phyloP scores from a whole-genome alignment of 2,888 invertebrate genomes.

The Drosophila rubida region DNA sequence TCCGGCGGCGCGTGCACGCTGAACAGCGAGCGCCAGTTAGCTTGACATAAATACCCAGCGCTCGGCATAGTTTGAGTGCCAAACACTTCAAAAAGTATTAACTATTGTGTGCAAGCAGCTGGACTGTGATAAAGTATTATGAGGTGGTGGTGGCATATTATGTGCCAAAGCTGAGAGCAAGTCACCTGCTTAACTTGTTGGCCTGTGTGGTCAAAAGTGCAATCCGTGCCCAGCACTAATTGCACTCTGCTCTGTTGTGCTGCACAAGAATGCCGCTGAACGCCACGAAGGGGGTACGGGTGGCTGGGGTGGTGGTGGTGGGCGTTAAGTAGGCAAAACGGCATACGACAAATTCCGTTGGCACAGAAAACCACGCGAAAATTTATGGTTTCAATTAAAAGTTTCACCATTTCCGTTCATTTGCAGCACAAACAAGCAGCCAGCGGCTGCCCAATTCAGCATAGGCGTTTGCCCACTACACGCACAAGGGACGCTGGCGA shows the following conservation, averaged over 20 bases:
- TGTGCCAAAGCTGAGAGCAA: conserved; percentile 36
- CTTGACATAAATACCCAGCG: conserved; percentile 53
- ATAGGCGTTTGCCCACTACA: conserved; percentile 5
- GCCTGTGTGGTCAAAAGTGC: conserved; percentile 67
- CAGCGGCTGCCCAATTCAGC: conserved; percentile 32
- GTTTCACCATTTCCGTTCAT: conserved; percentile 80
- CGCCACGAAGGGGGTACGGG: neutral
- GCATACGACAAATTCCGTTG: conserved; percentile 68
- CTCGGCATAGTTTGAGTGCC: conserved; percentile 5
- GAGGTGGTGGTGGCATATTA: conserved; percentile 24
- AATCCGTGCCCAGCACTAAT: conserved; percentile 60
- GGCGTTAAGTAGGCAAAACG: conserved; percentile 49
- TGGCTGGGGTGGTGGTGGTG: neutral
- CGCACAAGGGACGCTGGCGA: neutral
- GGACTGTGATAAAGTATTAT: neutral
- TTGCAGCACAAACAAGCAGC: conserved; percentile 73
- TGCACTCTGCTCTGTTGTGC: conserved; percentile 51
- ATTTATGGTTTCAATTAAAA: conserved; percentile 83
- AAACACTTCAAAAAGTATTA: conserved; percentile 21
- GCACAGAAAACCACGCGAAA: conserved; percentile 70
- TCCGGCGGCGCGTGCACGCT: conserved; percentile 47
- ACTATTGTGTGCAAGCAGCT: neutral
- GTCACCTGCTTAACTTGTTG: conserved; percentile 46
- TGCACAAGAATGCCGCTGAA: neutral
- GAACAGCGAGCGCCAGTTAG: conserved; percentile 32